These are phyloP conservation scores for Calephelis virginiensis DNA, from an alignment of 1,140 invertebrate species.

Conservation along the genomic window DNA sequence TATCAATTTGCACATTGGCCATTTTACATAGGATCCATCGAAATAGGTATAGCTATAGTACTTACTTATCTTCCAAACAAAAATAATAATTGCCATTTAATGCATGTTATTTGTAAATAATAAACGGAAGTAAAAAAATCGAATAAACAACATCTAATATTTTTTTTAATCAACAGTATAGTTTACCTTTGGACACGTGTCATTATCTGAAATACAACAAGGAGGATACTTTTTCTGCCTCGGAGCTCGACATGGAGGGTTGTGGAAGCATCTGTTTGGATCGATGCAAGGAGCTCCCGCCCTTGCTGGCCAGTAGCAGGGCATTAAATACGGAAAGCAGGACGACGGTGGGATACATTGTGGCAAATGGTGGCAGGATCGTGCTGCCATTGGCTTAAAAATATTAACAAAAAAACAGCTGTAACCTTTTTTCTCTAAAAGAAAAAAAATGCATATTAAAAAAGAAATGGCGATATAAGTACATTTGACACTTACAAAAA, in stretches of 20 bases:
- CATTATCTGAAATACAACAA: conserved; percentile 31
- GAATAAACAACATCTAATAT: too few species aligned
- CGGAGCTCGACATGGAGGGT: conserved; percentile 52
- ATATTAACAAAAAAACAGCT: too few species aligned
- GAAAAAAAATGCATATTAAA: too few species aligned
- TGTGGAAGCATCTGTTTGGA: conserved; percentile 61
- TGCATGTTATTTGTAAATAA: too few species aligned
- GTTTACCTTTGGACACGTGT: conserved; percentile 36
- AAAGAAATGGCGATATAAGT: too few species aligned
- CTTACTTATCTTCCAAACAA: not conserved
- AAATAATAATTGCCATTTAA: not conserved
- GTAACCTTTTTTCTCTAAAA: too few species aligned
- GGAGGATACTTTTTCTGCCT: conserved; percentile 30
- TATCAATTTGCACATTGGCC: too few species aligned
- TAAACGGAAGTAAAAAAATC: too few species aligned
- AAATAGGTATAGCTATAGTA: not conserved
- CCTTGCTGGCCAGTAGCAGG: conserved; percentile 60
- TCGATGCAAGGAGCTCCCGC: conserved; percentile 56
- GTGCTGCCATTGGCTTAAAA: conserved; percentile 48
- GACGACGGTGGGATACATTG: conserved; percentile 54
- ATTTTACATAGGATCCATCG: too few species aligned
- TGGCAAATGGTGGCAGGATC: conserved; percentile 55
- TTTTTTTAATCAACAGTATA: not conserved
- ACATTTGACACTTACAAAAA: too few species aligned
- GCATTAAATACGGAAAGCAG: conserved; percentile 64